Percentiles rank a stretch among this genome's conserved stretches.
Conservation (phyloP, 2,113 vertebrate genomes). For the Dipodomys stephensi region DNA sequence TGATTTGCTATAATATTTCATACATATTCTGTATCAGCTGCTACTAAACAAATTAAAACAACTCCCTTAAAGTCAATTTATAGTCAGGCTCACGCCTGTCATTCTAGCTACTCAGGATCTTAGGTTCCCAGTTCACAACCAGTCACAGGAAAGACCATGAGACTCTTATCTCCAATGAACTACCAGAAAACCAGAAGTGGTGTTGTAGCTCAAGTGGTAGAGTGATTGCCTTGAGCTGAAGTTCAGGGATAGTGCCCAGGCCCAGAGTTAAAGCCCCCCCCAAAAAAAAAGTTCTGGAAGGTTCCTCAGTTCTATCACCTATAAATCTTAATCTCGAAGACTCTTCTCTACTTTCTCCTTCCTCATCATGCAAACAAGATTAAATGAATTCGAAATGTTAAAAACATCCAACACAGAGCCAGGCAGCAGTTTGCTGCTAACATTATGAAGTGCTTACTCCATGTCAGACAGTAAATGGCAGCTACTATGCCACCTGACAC, state of each 20-base stretch:
- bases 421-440: neutral
- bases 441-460: neutral
- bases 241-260: no score
- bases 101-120: no score
- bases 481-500: neutral
- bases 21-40: conserved; percentile 22
- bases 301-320: neutral
- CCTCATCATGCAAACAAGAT: neutral
- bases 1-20: neutral
- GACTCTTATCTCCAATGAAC: no score
- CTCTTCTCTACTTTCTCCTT: conserved; percentile 26
- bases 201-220: no score
- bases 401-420: conserved; percentile 4
- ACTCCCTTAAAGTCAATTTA: neutral
- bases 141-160: no score
- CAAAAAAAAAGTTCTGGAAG: neutral
- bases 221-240: no score
- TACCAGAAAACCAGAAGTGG: no score
- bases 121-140: no score
- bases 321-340: neutral
- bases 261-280: no score
- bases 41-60: neutral
- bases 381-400: conserved; percentile 20
- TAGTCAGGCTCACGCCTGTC: no score
- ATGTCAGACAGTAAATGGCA: neutral